These are phyloP conservation scores for Pogonomyrmex barbatus DNA, from an alignment of 1,140 invertebrate genomes.

Conservation along the genomic window DNA sequence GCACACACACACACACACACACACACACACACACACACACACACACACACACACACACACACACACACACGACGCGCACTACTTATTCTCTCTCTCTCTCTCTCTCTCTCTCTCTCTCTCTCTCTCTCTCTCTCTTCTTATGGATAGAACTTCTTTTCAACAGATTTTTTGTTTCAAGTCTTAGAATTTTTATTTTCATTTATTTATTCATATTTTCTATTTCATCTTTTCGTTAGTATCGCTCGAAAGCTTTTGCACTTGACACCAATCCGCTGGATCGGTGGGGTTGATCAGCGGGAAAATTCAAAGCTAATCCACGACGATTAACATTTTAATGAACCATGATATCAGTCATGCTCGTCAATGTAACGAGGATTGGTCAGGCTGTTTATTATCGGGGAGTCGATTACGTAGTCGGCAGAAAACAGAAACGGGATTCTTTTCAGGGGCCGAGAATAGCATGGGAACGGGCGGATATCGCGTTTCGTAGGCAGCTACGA, in stretches of 20 bases:
- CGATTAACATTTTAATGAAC: constrained; percentile 6
- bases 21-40: too few species aligned
- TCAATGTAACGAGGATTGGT: background rate
- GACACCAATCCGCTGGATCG: constrained; percentile 24
- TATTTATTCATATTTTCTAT: too few species aligned
- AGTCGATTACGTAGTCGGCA: constrained; percentile 76
- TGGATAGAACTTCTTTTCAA: background rate
- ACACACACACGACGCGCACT: too few species aligned
- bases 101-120: too few species aligned
- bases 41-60: too few species aligned
- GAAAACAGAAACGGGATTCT: constrained; percentile 79
- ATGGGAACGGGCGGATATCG: constrained; percentile 84
- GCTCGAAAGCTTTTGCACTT: constrained; percentile 4
- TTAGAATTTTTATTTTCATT: background rate
- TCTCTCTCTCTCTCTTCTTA: too few species aligned
- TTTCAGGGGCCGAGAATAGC: constrained; percentile 83
- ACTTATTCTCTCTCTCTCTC: too few species aligned
- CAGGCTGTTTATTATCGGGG: constrained; percentile 76
- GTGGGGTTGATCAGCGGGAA: constrained; percentile 39
- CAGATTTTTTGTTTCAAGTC: background rate
- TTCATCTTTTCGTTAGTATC: background rate
- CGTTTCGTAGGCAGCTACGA: constrained; percentile 82
- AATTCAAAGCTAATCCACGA: constrained; percentile 37
- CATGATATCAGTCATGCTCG: background rate
- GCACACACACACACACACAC: too few species aligned